Conservation (phyloP, 2,797 vertebrate genomes). For the Sebastes vulpes region DNA sequence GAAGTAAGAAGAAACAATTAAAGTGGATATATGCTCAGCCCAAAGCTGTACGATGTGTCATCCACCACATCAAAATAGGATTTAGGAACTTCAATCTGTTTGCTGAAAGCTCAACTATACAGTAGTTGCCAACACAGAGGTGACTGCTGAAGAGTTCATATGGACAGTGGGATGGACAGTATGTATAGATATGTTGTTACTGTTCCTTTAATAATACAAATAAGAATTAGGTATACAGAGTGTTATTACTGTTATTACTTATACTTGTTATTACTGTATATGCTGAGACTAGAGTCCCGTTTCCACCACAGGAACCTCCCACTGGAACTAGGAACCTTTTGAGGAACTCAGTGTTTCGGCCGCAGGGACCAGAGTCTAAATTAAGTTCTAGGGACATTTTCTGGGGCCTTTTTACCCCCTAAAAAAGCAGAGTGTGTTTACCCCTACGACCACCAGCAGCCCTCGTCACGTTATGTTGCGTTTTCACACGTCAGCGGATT, state of each 20-base stretch:
- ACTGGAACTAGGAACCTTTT: no score
- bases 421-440: no score
- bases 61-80: neutral
- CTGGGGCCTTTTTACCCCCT: no score
- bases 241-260: neutral
- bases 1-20: neutral
- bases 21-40: neutral
- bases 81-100: neutral
- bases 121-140: neutral
- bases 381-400: no score
- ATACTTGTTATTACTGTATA: neutral
- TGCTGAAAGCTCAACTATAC: neutral
- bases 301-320: no score
- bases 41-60: neutral
- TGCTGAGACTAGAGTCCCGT: neutral
- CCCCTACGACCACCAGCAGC: no score
- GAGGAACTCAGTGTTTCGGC: no score
- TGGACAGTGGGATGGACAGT: neutral
- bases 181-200: neutral
- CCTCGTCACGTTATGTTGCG: no score
- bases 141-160: neutral
- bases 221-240: neutral
- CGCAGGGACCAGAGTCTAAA: no score
- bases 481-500: no score
- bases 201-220: neutral